These are phyloP conservation scores for Ischnus inquisitorius DNA, from an alignment of 2,888 invertebrate genomes.

Conservation along the genomic window DNA sequence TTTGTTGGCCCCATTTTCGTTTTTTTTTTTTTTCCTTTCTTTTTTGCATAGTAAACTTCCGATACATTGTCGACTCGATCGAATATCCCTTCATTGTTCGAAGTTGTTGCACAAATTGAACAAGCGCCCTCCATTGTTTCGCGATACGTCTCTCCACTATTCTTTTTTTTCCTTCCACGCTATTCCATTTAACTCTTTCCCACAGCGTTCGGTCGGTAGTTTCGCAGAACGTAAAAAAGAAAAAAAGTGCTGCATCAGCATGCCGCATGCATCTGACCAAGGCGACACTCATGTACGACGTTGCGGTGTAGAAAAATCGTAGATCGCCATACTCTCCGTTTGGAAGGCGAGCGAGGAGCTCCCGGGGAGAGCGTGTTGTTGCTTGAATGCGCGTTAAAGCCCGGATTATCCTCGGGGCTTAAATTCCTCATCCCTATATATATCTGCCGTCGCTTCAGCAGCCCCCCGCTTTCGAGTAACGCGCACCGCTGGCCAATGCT, in stretches of 20 bases:
- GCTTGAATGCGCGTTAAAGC: slow-evolving; percentile 78
- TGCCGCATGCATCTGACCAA: neutral
- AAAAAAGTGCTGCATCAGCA: neutral
- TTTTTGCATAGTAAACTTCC: neutral
- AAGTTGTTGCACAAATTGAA: neutral
- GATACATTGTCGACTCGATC: neutral
- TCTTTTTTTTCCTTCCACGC: neutral
- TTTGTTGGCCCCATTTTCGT: neutral
- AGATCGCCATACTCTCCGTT: neutral
- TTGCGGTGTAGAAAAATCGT: slow-evolving; percentile 1
- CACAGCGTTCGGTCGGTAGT: neutral
- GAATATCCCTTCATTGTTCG: neutral
- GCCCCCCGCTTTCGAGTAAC: slow-evolving; percentile 38
- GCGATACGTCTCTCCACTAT: neutral
- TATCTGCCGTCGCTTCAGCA: slow-evolving; percentile 12
- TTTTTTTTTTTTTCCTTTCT: neutral
- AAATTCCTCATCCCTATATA: slow-evolving; percentile 68
- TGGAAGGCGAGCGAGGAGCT: slow-evolving; percentile 42
- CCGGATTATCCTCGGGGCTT: slow-evolving; percentile 79
- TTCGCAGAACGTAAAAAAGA: neutral
- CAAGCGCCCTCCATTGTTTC: neutral
- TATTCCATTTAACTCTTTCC: neutral
- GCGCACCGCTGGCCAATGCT: slow-evolving; percentile 31
- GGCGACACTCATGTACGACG: slow-evolving; percentile 1
- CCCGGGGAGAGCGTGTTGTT: slow-evolving; percentile 71